Evolutionary conservation across 35 echinoderm and acorn worm genomes (phyloP).

Genomic region (Nesometra sesokonis): DNA sequence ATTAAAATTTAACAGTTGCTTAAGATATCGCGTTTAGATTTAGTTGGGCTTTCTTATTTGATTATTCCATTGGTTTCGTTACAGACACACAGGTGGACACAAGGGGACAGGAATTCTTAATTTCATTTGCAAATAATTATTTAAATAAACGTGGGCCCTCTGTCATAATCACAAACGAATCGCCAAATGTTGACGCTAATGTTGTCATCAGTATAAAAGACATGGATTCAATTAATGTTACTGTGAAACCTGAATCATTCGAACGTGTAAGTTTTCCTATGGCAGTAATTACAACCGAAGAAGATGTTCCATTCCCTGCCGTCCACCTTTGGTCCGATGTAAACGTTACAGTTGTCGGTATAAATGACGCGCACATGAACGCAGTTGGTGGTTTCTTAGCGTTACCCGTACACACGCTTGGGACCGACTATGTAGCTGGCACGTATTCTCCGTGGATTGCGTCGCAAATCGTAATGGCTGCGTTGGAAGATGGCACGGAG

Average conservation of each 20-base stretch:
- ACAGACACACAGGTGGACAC: neutral
- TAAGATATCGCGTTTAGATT: too few species aligned
- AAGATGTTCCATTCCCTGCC: neutral
- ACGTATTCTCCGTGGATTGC: constrained; percentile 12
- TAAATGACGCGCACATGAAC: constrained; percentile 40
- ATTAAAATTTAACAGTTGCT: too few species aligned
- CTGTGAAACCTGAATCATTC: neutral
- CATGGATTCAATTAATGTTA: neutral
- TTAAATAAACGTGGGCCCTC: neutral
- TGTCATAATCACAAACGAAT: constrained; percentile 33
- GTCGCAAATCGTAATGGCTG: constrained; percentile 35
- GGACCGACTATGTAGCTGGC: constrained; percentile 23
- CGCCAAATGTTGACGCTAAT: constrained; percentile 2
- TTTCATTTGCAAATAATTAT: constrained; percentile 48
- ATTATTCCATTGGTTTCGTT: neutral
- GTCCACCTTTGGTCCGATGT: constrained; percentile 13
- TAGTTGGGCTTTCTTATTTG: neutral
- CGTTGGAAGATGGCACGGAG: constrained; percentile 31
- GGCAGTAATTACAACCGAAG: neutral
- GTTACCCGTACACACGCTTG: constrained; percentile 12
- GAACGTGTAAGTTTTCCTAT: neutral
- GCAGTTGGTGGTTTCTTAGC: constrained; percentile 52
- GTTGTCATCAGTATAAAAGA: constrained; percentile 4
- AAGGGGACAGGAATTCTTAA: constrained; percentile 36
- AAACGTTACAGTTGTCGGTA: constrained; percentile 19